Conservation (phyloP, 2,113 vertebrate species). For the Salvelinus fontinalis region DNA sequence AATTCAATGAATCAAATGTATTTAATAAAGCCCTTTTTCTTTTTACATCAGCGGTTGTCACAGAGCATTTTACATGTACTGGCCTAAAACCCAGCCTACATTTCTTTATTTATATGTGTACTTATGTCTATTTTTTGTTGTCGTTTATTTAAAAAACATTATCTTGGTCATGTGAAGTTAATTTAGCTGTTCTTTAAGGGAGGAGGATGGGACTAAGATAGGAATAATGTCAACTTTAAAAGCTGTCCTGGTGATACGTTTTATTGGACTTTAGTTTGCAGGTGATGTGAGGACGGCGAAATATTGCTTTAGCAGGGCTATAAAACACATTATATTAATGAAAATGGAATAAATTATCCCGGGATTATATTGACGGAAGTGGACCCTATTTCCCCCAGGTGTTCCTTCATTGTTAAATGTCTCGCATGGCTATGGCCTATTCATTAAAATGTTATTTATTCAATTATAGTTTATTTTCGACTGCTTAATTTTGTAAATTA, state of each 20-base stretch:
- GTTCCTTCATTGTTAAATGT: neutral
- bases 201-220: neutral
- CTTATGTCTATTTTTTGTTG: too few species aligned
- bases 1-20: too few species aligned
- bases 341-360: constrained; percentile 50
- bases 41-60: too few species aligned
- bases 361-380: constrained; percentile 49
- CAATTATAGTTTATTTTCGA: too few species aligned
- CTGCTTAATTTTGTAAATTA: too few species aligned
- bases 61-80: too few species aligned
- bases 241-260: constrained; percentile 36
- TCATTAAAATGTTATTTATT: constrained; percentile 47
- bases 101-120: too few species aligned
- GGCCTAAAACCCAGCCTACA: too few species aligned
- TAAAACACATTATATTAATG: constrained; percentile 76
- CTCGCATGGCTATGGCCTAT: constrained; percentile 18
- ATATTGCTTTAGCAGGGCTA: constrained; percentile 58
- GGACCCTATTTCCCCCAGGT: neutral
- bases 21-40: too few species aligned
- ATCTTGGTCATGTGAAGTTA: too few species aligned
- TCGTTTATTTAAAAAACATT: too few species aligned
- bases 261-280: constrained; percentile 47
- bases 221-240: neutral
- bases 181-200: too few species aligned
- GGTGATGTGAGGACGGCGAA: constrained; percentile 50